Percentiles rank a stretch among this genome's conserved stretches.
Conservation (phyloP, 2,797 vertebrate genomes). For the Chaunax sp. region DNA sequence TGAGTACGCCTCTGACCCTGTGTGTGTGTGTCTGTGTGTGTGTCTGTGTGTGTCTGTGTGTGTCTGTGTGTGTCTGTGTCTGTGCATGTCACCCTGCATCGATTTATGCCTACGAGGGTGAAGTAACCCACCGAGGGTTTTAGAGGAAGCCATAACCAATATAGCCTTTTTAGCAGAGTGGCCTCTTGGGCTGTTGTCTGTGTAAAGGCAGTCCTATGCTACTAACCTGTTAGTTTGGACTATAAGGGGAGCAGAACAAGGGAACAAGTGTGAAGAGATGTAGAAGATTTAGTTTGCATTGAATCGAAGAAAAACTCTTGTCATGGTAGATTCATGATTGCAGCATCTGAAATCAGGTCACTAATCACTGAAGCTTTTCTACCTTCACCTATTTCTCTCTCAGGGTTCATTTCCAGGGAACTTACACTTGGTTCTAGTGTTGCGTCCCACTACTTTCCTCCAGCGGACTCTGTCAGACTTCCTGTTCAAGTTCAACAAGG, state of each 20-base stretch:
- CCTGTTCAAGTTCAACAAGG: constrained; percentile 91
- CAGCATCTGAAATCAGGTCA: no score
- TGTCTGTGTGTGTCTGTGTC: no score
- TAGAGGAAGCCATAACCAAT: constrained; percentile 48
- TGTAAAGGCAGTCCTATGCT: constrained; percentile 34
- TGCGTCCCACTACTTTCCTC: constrained; percentile 90
- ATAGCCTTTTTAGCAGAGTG: constrained; percentile 48
- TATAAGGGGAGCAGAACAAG: neutral
- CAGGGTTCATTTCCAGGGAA: constrained; percentile 94
- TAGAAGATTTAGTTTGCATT: no score
- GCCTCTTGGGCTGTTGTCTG: constrained; percentile 53
- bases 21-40: constrained; percentile 4
- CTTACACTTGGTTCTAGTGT: constrained; percentile 91
- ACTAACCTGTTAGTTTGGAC: constrained; percentile 27
- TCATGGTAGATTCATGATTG: no score
- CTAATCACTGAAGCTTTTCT: neutral
- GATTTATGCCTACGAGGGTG: constrained; percentile 66
- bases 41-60: constrained; percentile 12
- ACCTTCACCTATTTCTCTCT: neutral
- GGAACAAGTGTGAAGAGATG: no score
- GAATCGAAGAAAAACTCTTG: no score
- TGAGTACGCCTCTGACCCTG: neutral
- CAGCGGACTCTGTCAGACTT: constrained; percentile 93
- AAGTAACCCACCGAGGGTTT: constrained; percentile 49
- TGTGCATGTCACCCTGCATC: constrained; percentile 36